phyloP scores from a whole-genome alignment of 2,797 vertebrate genomes.

The Picus viridis region DNA sequence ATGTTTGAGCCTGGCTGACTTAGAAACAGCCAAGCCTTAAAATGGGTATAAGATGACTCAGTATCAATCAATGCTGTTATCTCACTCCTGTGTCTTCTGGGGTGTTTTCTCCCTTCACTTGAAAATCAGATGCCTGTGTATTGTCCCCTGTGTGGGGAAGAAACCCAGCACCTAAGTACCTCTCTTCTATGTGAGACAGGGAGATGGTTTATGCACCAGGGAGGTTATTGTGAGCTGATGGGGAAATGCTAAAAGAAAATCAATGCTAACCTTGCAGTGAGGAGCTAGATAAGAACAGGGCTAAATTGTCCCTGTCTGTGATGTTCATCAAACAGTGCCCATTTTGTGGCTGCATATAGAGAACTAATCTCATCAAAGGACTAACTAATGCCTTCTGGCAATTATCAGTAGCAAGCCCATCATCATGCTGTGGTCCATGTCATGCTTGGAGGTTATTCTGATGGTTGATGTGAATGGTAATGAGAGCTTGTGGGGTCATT shows the following conservation, averaged over 20 bases:
- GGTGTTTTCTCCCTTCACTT: neutral
- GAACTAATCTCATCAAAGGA: constrained; percentile 2
- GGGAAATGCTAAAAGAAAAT: constrained; percentile 27
- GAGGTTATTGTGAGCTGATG: neutral
- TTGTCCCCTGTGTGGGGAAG: neutral
- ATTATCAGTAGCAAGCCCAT: neutral
- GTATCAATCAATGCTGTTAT: neutral
- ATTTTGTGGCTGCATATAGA: neutral
- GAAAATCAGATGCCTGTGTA: neutral
- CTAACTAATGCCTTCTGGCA: neutral
- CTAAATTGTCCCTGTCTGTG: neutral
- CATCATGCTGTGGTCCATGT: neutral
- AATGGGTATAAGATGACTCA: neutral
- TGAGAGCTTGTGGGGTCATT: neutral
- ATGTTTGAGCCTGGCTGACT: neutral
- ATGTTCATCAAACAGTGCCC: constrained; percentile 10
- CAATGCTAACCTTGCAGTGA: constrained; percentile 31
- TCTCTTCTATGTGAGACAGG: neutral
- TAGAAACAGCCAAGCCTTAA: neutral
- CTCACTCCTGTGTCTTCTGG: neutral
- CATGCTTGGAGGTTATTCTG: neutral
- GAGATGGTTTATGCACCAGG: neutral
- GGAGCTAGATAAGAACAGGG: neutral
- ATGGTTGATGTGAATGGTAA: neutral
- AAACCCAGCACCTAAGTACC: neutral